A percentile compares a stretch with the other conserved stretches of the same genome.
Evolutionary conservation across 1,140 invertebrate species (phyloP).

Genomic region (Teleogryllus occipitalis): DNA sequence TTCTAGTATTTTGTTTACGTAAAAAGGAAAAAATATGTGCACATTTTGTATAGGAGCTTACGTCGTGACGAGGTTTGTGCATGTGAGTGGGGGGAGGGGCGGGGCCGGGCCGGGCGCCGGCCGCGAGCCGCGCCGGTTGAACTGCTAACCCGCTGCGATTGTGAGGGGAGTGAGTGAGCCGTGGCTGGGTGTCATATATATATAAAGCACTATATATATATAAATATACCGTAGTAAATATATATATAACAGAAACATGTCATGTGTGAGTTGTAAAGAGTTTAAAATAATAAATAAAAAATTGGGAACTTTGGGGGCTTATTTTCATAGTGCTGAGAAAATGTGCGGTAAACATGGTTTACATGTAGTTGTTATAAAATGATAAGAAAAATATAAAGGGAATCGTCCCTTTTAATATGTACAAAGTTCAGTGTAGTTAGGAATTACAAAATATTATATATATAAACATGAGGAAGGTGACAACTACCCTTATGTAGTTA

Average conservation of each 20-base stretch:
- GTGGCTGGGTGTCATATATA: slow-evolving; percentile 12
- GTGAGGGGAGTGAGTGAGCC: not conserved
- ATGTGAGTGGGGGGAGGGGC: not conserved
- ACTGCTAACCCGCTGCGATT: not conserved
- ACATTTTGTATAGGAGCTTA: slow-evolving; percentile 5
- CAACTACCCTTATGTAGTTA: slow-evolving; percentile 19
- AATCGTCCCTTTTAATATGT: slow-evolving; percentile 16
- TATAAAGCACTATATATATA: slow-evolving; percentile 19
- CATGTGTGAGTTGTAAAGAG: slow-evolving; percentile 20
- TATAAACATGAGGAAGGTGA: slow-evolving; percentile 14
- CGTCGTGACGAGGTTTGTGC: not conserved
- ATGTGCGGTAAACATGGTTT: slow-evolving; percentile 10
- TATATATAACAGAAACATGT: slow-evolving; percentile 14
- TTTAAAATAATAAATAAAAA: slow-evolving; percentile 15
- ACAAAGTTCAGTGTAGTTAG: slow-evolving; percentile 21
- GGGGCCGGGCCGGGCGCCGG: too few relatives aligned
- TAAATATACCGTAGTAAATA: slow-evolving; percentile 14
- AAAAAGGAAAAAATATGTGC: not conserved
- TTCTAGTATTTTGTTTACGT: not conserved
- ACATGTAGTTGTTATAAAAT: slow-evolving; percentile 20
- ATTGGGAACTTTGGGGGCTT: slow-evolving; percentile 20
- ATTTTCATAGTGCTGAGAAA: slow-evolving; percentile 21
- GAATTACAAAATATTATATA: not conserved
- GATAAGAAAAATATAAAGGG: slow-evolving; percentile 14
- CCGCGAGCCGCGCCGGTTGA: not conserved